Conservation (phyloP, 2,113 vertebrate species). For the Xiphophorus hellerii region DNA sequence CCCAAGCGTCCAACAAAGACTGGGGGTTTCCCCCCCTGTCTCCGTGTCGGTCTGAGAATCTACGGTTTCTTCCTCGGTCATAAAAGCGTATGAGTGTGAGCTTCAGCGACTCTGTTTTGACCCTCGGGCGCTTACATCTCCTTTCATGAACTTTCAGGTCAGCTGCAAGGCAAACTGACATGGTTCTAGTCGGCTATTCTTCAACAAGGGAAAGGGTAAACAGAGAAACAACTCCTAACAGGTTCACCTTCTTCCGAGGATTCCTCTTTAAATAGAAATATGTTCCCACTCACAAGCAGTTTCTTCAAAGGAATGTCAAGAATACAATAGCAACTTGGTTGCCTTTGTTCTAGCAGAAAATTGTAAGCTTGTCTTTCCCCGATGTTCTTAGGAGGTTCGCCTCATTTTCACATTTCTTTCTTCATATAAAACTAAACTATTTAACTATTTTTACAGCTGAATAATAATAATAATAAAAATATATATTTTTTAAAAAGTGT, state of each 20-base stretch:
- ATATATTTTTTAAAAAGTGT: too few species aligned
- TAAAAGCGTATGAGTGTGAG: constrained; percentile 1
- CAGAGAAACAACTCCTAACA: background rate
- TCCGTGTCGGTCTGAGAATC: background rate
- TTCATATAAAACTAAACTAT: background rate
- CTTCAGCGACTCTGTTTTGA: constrained; percentile 3
- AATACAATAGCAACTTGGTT: background rate
- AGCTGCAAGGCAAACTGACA: constrained; percentile 15
- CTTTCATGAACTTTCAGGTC: constrained; percentile 23
- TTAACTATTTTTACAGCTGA: background rate
- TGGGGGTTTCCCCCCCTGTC: constrained; percentile 7
- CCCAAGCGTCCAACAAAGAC: background rate
- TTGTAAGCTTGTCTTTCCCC: background rate
- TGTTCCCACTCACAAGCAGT: too few species aligned
- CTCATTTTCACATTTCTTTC: background rate
- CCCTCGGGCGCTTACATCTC: constrained; percentile 14
- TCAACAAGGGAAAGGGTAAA: background rate
- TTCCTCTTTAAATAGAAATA: background rate
- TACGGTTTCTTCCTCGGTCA: background rate
- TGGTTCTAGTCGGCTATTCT: background rate
- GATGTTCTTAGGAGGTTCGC: background rate
- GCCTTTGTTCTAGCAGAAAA: background rate
- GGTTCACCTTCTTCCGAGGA: background rate
- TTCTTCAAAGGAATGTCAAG: background rate
- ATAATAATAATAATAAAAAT: too few species aligned